phyloP scores from a whole-genome alignment of 2,797 vertebrate genomes.

The Schizothorax lantsangensis region DNA sequence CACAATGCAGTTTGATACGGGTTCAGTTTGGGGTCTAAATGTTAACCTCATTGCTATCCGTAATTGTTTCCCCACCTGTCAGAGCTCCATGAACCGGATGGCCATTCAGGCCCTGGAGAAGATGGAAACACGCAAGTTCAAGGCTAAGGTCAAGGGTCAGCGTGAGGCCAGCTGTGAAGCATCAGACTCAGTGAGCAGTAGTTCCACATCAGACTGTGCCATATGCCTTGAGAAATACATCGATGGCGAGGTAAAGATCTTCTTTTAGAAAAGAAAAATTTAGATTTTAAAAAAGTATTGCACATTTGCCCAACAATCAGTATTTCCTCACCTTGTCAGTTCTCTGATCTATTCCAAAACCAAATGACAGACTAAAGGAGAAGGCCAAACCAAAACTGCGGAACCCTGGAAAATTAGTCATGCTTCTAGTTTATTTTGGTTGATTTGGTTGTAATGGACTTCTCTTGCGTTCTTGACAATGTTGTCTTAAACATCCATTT shows the following conservation, averaged over 20 bases:
- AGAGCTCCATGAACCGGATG: slow-evolving; percentile 99
- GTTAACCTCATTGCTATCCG: background rate
- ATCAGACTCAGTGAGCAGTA: slow-evolving; percentile 92
- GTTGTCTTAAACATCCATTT: background rate
- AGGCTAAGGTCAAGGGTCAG: slow-evolving; percentile 90
- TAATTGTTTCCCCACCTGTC: slow-evolving; percentile 40
- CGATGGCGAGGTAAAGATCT: slow-evolving; percentile 91
- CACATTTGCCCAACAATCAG: background rate
- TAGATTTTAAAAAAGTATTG: background rate
- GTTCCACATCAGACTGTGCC: slow-evolving; percentile 96
- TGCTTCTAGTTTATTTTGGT: background rate
- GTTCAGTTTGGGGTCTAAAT: background rate
- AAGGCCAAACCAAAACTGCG: background rate
- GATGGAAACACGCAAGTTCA: slow-evolving; percentile 99
- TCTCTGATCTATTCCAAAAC: slow-evolving; percentile 9
- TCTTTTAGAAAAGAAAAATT: background rate
- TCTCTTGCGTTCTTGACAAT: background rate
- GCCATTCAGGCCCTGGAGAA: slow-evolving; percentile 97
- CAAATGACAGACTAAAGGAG: background rate
- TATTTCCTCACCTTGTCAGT: slow-evolving; percentile 7
- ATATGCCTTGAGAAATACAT: slow-evolving; percentile 99
- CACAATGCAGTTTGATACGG: background rate
- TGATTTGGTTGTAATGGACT: background rate
- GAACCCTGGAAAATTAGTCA: slow-evolving; percentile 8
- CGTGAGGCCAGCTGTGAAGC: slow-evolving; percentile 89